Evolutionary conservation across 2,888 invertebrate genomes (phyloP).

Genomic region (Drosophila prolongata): DNA sequence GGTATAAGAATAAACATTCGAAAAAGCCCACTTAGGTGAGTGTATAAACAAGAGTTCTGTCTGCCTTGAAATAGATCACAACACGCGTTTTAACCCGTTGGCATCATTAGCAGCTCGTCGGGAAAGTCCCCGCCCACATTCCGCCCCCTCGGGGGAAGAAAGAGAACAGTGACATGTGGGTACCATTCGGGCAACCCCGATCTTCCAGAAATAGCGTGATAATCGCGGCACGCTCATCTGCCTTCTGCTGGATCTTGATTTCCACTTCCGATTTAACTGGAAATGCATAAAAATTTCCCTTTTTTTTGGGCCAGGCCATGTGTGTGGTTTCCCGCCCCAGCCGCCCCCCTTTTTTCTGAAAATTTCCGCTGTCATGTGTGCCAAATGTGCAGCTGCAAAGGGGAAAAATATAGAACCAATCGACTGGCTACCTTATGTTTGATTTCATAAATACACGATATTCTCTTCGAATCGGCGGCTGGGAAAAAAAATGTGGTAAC

Average conservation of each 20-base stretch:
- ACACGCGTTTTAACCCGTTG: conserved; percentile 70
- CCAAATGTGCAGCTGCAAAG: conserved; percentile 67
- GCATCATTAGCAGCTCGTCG: conserved; percentile 74
- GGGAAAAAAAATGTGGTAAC: conserved; percentile 65
- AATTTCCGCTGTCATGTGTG: conserved; percentile 71
- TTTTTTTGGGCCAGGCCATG: conserved; percentile 31
- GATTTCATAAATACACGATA: conserved; percentile 74
- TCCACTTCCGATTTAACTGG: conserved; percentile 78
- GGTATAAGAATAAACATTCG: background rate
- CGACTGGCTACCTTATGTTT: conserved; percentile 71
- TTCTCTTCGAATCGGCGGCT: conserved; percentile 36
- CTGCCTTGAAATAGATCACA: conserved; percentile 62
- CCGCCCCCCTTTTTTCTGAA: conserved; percentile 6
- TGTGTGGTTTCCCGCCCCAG: conserved; percentile 52
- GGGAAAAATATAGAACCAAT: conserved; percentile 42
- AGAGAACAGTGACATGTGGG: conserved; percentile 67
- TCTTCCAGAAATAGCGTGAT: conserved; percentile 77
- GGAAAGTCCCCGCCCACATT: background rate
- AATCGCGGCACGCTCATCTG: conserved; percentile 73
- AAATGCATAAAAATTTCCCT: conserved; percentile 60
- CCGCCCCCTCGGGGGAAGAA: conserved; percentile 16
- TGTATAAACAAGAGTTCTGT: conserved; percentile 9
- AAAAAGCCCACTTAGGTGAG: background rate
- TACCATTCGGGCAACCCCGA: conserved; percentile 26
- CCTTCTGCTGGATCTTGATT: conserved; percentile 52